A percentile compares a stretch with the other conserved stretches of the same genome.
Conservation (phyloP, 1,140 invertebrate genomes). For the Brachionus manjavacas region DNA sequence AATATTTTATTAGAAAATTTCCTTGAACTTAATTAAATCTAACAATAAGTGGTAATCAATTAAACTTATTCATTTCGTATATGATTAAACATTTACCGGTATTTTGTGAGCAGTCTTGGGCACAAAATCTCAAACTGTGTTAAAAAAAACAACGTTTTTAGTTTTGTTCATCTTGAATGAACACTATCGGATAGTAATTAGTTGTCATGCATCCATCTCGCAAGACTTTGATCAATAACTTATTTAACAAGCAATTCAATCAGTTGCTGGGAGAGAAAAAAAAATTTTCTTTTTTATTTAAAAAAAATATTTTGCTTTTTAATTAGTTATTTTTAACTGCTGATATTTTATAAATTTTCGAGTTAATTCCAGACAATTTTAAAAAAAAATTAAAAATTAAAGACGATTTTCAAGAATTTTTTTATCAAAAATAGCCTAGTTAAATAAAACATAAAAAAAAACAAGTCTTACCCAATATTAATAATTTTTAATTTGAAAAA, state of each 20-base stretch:
- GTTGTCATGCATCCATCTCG: not conserved
- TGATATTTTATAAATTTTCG: no score
- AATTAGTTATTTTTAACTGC: no score
- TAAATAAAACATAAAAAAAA: no score
- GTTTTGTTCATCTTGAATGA: not conserved
- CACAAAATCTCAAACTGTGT: not conserved
- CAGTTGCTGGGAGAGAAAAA: not conserved
- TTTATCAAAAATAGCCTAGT: no score
- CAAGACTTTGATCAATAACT: not conserved
- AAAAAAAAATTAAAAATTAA: no score
- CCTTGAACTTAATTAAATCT: not conserved
- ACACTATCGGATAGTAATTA: not conserved
- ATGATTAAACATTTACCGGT: not conserved
- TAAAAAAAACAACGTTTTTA: not conserved
- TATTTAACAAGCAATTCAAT: not conserved
- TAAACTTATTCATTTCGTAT: not conserved
- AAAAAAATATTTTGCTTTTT: not conserved
- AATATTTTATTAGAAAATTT: not conserved
- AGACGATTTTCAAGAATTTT: no score
- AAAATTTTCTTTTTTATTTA: not conserved
- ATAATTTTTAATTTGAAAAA: no score
- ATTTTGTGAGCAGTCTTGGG: not conserved
- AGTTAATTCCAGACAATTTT: no score
- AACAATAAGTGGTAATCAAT: not conserved
- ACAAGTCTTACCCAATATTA: no score